Conservation (phyloP, 1,140 invertebrate species). For the Pseudomyrmex cubaensis region DNA sequence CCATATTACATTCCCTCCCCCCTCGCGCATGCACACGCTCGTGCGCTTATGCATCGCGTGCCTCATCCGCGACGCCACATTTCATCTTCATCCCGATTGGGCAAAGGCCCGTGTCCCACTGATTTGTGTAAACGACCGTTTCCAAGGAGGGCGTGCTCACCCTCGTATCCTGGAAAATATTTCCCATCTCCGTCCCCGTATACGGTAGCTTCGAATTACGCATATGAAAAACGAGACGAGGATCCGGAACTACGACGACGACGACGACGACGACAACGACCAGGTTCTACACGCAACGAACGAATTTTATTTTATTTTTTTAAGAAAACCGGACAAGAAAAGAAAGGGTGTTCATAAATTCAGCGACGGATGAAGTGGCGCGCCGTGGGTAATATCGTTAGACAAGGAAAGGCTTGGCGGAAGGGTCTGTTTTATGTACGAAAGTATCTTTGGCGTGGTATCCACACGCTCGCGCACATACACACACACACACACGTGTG, state of each 20-base stretch:
- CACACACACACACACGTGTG: not conserved
- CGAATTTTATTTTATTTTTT: conserved; percentile 33
- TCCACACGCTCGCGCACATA: not conserved
- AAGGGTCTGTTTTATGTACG: conserved; percentile 70
- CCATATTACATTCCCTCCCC: conserved; percentile 32
- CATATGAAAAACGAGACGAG: conserved; percentile 39
- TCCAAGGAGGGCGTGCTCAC: conserved; percentile 22
- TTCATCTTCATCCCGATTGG: conserved; percentile 49
- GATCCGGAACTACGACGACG: not conserved
- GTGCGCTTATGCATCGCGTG: not conserved
- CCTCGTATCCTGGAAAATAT: conserved; percentile 43
- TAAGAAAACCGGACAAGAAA: conserved; percentile 14
- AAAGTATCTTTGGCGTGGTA: conserved; percentile 41
- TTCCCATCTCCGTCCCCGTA: conserved; percentile 31
- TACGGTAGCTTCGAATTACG: conserved; percentile 39
- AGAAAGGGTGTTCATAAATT: conserved; percentile 66
- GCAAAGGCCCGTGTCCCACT: conserved; percentile 10
- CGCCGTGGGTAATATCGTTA: conserved; percentile 32
- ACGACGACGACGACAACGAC: too few species aligned
- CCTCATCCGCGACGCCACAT: conserved; percentile 5
- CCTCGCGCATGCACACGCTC: conserved; percentile 39
- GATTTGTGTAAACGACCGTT: conserved; percentile 57
- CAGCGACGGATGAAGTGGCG: conserved; percentile 40
- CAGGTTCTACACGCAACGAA: not conserved
- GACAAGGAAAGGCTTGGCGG: conserved; percentile 28